Base-by-base conservation (phyloP, 1,140 invertebrate genomes). In the Telenomus remus region DNA sequence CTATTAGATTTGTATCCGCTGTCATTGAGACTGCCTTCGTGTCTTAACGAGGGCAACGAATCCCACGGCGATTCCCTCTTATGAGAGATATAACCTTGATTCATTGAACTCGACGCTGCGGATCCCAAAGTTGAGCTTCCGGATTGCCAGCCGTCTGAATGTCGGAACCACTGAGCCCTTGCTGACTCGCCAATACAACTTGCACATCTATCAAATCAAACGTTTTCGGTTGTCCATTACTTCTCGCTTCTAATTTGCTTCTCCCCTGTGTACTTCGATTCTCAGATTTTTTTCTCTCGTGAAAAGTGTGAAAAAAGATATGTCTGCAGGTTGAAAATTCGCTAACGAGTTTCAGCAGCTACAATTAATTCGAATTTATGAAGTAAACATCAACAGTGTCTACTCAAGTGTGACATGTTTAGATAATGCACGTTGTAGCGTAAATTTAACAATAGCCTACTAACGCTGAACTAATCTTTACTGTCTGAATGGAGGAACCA, bases 81-180 rank as follows among this genome's bases (percentile, higher is more conserved):
- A n/a, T 90, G 89, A 13, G 89, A 87, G 1, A 83, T 84, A 8
- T 89, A 89, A 1, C 82, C 79, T 43, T 83, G 79, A 79, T 83
- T 84, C 65, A 84, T 82, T 46, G 83, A 83, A 72, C 84, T 89
- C 33, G 87, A 87, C 15, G 86, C 85, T 39, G 88, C 90, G 8
- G 92, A 92, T 54, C 92, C 91, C 57, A 92, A 88, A 37, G 91
- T 92, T 11, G 92, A 93, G 81, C 92, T 93, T 33, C 93, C 93
- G 0, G 93, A 94, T 72, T 94, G 92, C 94, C 94, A 95, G 14
- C 94, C 94, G 80, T 95, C 94, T 15, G 94, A 95, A 86, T 95
- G 94, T 8, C 94, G 91, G 86, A 95, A 95, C 94, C 94, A 95
- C 79, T 95, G 94, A 59, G 93, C 93, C 13, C 94, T 90, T 44